phyloP scores from a whole-genome alignment of 2,888 invertebrate species.

The Chloromyia formosa region DNA sequence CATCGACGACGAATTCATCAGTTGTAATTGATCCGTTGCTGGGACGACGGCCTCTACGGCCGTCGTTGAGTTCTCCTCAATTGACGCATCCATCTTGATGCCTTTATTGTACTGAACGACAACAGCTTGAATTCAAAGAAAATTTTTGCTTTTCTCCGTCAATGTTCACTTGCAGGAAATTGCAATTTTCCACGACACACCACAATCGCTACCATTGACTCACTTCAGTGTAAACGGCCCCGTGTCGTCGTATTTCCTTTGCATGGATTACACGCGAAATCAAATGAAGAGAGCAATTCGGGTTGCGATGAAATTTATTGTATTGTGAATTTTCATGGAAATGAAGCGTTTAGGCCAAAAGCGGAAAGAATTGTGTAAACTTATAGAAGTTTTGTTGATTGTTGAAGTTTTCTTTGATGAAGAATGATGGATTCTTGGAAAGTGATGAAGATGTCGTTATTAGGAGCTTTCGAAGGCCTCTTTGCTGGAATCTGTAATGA shows the following conservation, averaged over 20 bases:
- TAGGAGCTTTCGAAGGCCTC: no score
- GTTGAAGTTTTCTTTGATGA: no score
- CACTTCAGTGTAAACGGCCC: not conserved
- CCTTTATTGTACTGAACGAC: not conserved
- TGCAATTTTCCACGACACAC: conserved; percentile 24
- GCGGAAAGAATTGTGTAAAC: not conserved
- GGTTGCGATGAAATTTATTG: not conserved
- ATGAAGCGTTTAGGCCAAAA: conserved; percentile 1
- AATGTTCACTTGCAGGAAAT: not conserved
- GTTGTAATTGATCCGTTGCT: not conserved
- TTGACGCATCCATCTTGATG: conserved; percentile 39
- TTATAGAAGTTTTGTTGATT: not conserved
- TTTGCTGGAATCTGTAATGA: no score
- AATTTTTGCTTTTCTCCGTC: not conserved
- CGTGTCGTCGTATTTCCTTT: not conserved
- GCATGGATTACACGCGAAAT: not conserved
- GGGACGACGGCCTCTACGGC: not conserved
- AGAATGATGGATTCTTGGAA: no score
- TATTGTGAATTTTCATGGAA: conserved; percentile 8
- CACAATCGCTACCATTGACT: not conserved
- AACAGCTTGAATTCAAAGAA: conserved; percentile 28
- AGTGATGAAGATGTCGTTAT: no score
- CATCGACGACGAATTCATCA: conserved; percentile 11
- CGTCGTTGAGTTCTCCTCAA: conserved; percentile 33
- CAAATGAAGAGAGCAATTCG: not conserved